These are phyloP conservation scores for Orthosia incerta DNA, from an alignment of 2,888 invertebrate genomes.

Conservation along the genomic window DNA sequence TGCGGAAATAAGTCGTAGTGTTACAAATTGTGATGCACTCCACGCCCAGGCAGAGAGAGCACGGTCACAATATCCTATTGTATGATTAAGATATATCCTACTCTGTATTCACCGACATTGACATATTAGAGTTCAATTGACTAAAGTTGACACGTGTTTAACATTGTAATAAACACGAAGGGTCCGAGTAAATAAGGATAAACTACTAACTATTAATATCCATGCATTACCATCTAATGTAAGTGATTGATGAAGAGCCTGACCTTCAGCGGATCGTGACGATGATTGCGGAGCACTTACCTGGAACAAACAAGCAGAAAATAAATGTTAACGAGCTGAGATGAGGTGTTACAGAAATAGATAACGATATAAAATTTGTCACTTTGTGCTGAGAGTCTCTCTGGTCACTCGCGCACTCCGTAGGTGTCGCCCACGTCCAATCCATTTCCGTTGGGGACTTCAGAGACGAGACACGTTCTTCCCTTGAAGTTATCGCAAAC, in stretches of 20 bases:
- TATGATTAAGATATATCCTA: constrained; percentile 57
- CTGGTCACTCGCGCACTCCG: constrained; percentile 81
- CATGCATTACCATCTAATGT: constrained; percentile 47
- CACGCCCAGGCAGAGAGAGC: constrained; percentile 52
- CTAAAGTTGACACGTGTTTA: constrained; percentile 60
- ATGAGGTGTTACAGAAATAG: constrained; percentile 78
- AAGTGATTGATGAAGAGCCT: constrained; percentile 64
- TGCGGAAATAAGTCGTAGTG: constrained; percentile 82
- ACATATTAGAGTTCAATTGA: constrained; percentile 61
- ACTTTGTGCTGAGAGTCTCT: constrained; percentile 73
- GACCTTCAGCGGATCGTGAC: constrained; percentile 69
- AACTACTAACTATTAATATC: constrained; percentile 41
- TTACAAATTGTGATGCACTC: constrained; percentile 77
- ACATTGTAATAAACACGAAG: constrained; percentile 61
- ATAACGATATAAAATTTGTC: constrained; percentile 83
- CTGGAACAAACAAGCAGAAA: constrained; percentile 76
- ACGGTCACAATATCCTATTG: constrained; percentile 58
- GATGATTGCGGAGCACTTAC: constrained; percentile 73
- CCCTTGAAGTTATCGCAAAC: constrained; percentile 70
- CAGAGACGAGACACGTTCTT: constrained; percentile 77
- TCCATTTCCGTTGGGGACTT: constrained; percentile 83
- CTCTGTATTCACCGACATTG: constrained; percentile 63
- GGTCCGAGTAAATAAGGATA: constrained; percentile 47
- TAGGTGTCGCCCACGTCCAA: constrained; percentile 87
- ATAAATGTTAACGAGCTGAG: constrained; percentile 69